These are phyloP conservation scores for Dicranocentrus wangi DNA, from an alignment of 2,888 invertebrate species.

Conservation along the genomic window DNA sequence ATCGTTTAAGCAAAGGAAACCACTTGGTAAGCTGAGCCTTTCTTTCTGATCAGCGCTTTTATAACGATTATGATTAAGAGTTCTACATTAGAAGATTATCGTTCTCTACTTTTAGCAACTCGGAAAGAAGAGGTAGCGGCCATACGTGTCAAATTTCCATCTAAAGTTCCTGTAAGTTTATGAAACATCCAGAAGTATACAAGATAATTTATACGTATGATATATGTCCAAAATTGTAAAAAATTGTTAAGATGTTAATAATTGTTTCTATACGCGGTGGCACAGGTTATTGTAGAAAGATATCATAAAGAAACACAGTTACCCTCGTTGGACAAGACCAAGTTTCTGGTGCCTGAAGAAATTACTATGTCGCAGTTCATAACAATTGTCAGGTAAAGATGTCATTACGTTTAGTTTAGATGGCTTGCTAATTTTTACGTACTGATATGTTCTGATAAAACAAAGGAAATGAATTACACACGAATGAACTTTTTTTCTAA, in stretches of 20 bases:
- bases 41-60: neutral
- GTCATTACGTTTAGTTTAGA: too few relatives aligned
- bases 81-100: neutral
- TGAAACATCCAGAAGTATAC: neutral
- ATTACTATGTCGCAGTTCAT: constrained; percentile 91
- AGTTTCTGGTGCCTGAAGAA: constrained; percentile 91
- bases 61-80: neutral
- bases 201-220: neutral
- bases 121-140: constrained; percentile 85
- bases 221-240: too few relatives aligned
- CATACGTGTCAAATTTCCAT: constrained; percentile 85
- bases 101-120: constrained; percentile 77
- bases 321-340: constrained; percentile 86
- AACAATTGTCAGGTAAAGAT: constrained; percentile 85
- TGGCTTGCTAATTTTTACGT: too few relatives aligned
- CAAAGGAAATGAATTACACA: too few relatives aligned
- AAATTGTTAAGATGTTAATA: too few relatives aligned
- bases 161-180: constrained; percentile 85
- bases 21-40: constrained; percentile 60
- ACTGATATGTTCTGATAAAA: too few relatives aligned
- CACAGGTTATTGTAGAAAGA: constrained; percentile 89
- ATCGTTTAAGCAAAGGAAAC: constrained; percentile 71
- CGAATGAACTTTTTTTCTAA: too few relatives aligned
- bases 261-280: too few relatives aligned
- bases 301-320: constrained; percentile 85